Base-by-base conservation (phyloP, 1,140 invertebrate species). In the Pantala flavescens region DNA sequence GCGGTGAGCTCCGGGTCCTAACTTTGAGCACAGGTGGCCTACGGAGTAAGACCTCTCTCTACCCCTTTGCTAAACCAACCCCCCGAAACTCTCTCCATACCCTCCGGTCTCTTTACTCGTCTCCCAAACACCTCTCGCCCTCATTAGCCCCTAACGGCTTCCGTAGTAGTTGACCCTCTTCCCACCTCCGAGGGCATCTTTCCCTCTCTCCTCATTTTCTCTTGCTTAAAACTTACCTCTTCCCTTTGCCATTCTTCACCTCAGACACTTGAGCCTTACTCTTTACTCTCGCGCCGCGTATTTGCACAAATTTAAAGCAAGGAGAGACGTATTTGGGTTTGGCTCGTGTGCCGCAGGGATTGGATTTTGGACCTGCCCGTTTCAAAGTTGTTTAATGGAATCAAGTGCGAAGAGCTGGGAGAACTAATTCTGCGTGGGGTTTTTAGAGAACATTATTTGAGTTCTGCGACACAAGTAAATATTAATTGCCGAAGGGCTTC, bases 61-160 rank as follows among this genome's bases (percentile, higher is more conserved):
- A 3, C 12, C n/a, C 49, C 49, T 21, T 21, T 21, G n/a, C n/a
- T 63, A 16, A 63, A 63, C 49, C 49, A 63, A 63, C 49, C 49
- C 43, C 49, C 49, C 49, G 28, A 36, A 36, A 36, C 49, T 21
- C 49, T 63, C 49, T 21, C 49, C 49, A 63, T 21, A 1, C 49
- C 49, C 49, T 63, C 49, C 49, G 28, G 28, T 36, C 28, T 36
- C 28, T 36, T 36, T 36, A 9, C 28, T 36, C 28, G 28, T 36
- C 28, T 36, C 49, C n/a, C 49, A 63, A 16, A 63, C 49, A 63
- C 49, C 49, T 63, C 49, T 16, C 49, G 49, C 49, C 49, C 49
- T 63, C 49, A 63, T 63, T 63, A 63, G 49, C 49, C 49, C 49
- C 49, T 63, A 63, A 63, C 49, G 49, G 49, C 49, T 63, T 63